Evolutionary conservation across 2,113 vertebrate species (phyloP), one percentile per base, ranked within the genome.

Genomic region (Leptocoma aspasia): DNA sequence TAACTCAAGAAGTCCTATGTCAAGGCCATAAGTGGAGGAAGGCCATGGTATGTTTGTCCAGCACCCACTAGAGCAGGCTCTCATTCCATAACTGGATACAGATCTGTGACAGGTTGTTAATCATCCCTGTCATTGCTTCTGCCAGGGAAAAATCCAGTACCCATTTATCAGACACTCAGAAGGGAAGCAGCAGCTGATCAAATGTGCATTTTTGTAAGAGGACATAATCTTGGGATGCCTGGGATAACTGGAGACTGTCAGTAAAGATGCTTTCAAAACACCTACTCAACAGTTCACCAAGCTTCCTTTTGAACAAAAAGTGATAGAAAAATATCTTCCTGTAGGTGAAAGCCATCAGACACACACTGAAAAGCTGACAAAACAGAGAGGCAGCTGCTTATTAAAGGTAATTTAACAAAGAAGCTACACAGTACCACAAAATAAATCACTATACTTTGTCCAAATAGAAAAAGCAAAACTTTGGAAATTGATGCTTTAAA

Each of bases 331-430:
- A 64, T 57, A 68, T 15, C 49, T 65, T 80, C 35, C 72, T 61
- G 39, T 27, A 88, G 70, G 85, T 73, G 23, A 83, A 63, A 92
- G 49, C 37, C 75, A 90, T 59, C 63, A 94, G 66, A 69, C 10
- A 79, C 16, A 41, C 7, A 10, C 1, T 1, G 11, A 61, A 92
- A 82, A 88, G 31, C 45, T 90, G 84, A 75, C 92, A 94, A 93
- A 96, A 93, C 42, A 90, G 42, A 86, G 15, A 77, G 59, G 66
- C 28, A 65, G 53, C 30, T 81, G 64, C 68, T 83, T 70, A 97
- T 93, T 88, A 93, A 65, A 86, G 52, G 19, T 28, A 94, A 92
- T 89, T 83, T 50, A 73, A 93, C 31, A 33, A 81, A 86, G 90
- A 77, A 86, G 75, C 82, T 49, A 56, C 44, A 57, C 22, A 57